A percentile compares a stretch with the other conserved stretches of the same genome.
Evolutionary conservation across 2,888 invertebrate genomes (phyloP).

Genomic region (Heteromyza rotundicornis): DNA sequence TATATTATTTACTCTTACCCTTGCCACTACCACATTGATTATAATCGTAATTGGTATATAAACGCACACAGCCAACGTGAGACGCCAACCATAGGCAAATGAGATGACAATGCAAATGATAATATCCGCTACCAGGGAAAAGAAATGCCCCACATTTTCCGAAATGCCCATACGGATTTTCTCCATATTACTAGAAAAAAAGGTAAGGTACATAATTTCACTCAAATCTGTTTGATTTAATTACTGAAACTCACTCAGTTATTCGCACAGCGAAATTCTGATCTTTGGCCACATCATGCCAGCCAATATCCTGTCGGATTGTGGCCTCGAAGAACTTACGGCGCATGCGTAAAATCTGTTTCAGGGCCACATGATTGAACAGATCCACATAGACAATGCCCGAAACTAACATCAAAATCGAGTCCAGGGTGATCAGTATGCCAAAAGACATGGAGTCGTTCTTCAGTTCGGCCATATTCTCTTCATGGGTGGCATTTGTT

Average conservation of each 20-base stretch:
- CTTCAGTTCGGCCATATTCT: conserved; percentile 67
- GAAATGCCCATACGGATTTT: conserved; percentile 83
- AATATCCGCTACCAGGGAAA: conserved; percentile 68
- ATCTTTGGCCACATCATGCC: conserved; percentile 74
- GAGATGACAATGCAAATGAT: conserved; percentile 65
- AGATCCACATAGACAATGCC: conserved; percentile 70
- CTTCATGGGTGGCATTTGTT: conserved; percentile 65
- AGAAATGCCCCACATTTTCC: conserved; percentile 78
- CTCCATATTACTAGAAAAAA: conserved; percentile 70
- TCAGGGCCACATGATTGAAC: conserved; percentile 70
- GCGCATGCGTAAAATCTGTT: conserved; percentile 67
- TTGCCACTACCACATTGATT: conserved; percentile 75
- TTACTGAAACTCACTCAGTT: conserved; percentile 68
- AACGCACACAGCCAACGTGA: conserved; percentile 78
- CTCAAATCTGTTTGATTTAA: not conserved
- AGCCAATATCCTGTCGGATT: conserved; percentile 73
- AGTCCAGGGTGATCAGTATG: conserved; percentile 66
- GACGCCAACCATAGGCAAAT: conserved; percentile 81
- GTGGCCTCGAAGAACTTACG: conserved; percentile 69
- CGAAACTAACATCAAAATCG: conserved; percentile 68
- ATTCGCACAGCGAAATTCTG: conserved; percentile 76
- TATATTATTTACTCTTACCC: conserved; percentile 60
- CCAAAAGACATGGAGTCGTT: conserved; percentile 71
- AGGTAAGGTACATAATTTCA: not conserved
- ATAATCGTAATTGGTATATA: conserved; percentile 77